Evolutionary conservation across 1,140 invertebrate species (phyloP).

Genomic region (Drosophila ambigua): DNA sequence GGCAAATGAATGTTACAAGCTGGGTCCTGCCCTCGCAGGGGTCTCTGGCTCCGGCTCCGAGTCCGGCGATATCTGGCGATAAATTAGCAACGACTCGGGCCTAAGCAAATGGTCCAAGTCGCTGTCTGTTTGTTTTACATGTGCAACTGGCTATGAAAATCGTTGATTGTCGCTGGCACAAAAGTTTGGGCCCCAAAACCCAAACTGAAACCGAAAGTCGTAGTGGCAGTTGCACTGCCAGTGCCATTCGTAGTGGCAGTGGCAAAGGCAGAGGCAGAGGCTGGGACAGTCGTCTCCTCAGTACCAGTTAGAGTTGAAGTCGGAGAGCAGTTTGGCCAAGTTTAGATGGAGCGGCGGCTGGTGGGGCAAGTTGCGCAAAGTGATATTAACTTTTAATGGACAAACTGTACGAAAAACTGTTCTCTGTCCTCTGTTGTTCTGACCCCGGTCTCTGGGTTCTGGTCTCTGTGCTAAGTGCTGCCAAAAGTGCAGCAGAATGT

Average conservation of each 20-base stretch:
- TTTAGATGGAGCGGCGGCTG: slow-evolving; percentile 8
- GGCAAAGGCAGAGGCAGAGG: slow-evolving; percentile 42
- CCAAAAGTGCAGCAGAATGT: slow-evolving; percentile 82
- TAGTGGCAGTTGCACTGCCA: slow-evolving; percentile 39
- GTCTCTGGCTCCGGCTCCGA: too few relatives aligned
- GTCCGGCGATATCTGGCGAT: slow-evolving; percentile 19
- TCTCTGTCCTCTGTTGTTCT: slow-evolving; percentile 52
- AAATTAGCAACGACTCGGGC: slow-evolving; percentile 55
- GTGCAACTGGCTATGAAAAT: slow-evolving; percentile 81
- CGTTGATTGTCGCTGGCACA: slow-evolving; percentile 76
- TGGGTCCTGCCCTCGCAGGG: background rate
- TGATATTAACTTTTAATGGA: slow-evolving; percentile 83
- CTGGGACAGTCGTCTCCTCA: slow-evolving; percentile 5
- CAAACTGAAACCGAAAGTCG: slow-evolving; percentile 64
- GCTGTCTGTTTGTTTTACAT: slow-evolving; percentile 68
- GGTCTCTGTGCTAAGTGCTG: slow-evolving; percentile 73
- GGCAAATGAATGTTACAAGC: slow-evolving; percentile 51
- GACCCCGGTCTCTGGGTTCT: slow-evolving; percentile 50
- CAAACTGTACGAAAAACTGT: slow-evolving; percentile 75
- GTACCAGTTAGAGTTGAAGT: slow-evolving; percentile 38
- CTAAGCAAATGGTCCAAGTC: slow-evolving; percentile 59
- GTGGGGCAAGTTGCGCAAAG: slow-evolving; percentile 68
- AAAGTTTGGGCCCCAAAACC: slow-evolving; percentile 50
- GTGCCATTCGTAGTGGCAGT: slow-evolving; percentile 17
- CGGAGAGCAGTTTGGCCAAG: slow-evolving; percentile 30